A percentile compares a stretch with the other conserved stretches of the same genome.
phyloP scores from a whole-genome alignment of 2,888 invertebrate genomes.

The Arge pagana region DNA sequence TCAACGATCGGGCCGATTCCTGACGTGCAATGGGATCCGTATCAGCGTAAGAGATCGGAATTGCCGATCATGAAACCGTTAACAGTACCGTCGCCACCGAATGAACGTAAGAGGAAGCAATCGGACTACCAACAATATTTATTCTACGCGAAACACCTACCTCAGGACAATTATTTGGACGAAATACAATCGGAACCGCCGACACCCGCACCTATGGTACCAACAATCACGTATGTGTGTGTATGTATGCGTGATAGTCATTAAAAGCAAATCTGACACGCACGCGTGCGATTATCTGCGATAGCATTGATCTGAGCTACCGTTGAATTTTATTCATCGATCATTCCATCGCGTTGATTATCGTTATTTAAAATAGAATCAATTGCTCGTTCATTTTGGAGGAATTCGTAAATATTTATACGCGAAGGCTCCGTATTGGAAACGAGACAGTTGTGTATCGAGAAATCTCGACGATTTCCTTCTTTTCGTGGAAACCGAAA shows the following conservation, averaged over 20 bases:
- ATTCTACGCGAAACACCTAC: constrained; percentile 17
- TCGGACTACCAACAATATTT: constrained; percentile 21
- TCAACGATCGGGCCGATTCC: constrained; percentile 21
- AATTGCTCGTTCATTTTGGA: no score
- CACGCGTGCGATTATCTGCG: no score
- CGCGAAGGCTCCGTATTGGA: no score
- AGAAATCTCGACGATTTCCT: no score
- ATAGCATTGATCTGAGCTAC: no score
- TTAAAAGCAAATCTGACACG: no score
- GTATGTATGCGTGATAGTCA: constrained; percentile 14
- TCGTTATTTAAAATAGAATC: no score
- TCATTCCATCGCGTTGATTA: no score
- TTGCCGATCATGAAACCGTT: constrained; percentile 16
- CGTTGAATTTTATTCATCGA: no score
- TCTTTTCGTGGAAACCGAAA: no score
- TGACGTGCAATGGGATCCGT: constrained; percentile 18
- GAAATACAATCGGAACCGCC: constrained; percentile 19
- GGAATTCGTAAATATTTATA: no score
- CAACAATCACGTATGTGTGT: constrained; percentile 16
- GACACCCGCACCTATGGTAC: constrained; percentile 8
- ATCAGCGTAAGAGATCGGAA: constrained; percentile 20
- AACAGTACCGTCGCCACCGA: constrained; percentile 14
- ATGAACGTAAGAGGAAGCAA: constrained; percentile 18
- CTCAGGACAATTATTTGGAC: constrained; percentile 6
- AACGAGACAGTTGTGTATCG: no score